Percentiles rank a stretch among this genome's conserved stretches.
Evolutionary conservation across 2,797 vertebrate species (phyloP).

Genomic region (Sebastes taczanowskii): DNA sequence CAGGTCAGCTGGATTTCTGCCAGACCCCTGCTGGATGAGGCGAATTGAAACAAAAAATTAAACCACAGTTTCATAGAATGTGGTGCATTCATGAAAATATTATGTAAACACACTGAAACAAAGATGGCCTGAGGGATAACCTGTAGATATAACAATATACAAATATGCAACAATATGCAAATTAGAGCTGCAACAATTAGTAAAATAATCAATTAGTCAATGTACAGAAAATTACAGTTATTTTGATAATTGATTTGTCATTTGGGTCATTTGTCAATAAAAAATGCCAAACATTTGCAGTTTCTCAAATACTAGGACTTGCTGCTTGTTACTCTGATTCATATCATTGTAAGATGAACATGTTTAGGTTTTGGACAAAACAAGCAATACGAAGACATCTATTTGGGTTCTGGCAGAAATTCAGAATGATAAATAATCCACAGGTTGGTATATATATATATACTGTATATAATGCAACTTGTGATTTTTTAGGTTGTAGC

Average conservation of each 20-base stretch:
- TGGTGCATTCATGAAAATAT: conserved; percentile 35
- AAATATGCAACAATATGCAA: not conserved
- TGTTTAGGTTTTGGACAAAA: not conserved
- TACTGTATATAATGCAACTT: too few relatives aligned
- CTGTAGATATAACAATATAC: not conserved
- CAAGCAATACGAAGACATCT: not conserved
- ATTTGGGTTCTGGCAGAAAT: not conserved
- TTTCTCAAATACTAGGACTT: not conserved
- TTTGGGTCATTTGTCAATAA: not conserved
- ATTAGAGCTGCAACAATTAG: not conserved
- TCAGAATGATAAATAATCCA: not conserved
- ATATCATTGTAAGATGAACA: not conserved
- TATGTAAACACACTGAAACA: conserved; percentile 9
- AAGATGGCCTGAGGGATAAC: not conserved
- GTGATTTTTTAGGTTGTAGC: too few relatives aligned
- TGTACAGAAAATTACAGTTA: not conserved
- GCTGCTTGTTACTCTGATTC: not conserved
- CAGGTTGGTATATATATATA: too few relatives aligned
- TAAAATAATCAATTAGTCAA: not conserved
- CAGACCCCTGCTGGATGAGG: conserved; percentile 35
- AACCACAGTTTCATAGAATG: conserved; percentile 21
- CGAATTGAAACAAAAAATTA: conserved; percentile 37
- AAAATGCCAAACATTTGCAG: not conserved
- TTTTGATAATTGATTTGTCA: not conserved
- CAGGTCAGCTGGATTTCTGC: conserved; percentile 56